A percentile compares a stretch with the other conserved stretches of the same genome.
phyloP scores from a whole-genome alignment of 2,113 vertebrate species.

The Phaethon lepturus region DNA sequence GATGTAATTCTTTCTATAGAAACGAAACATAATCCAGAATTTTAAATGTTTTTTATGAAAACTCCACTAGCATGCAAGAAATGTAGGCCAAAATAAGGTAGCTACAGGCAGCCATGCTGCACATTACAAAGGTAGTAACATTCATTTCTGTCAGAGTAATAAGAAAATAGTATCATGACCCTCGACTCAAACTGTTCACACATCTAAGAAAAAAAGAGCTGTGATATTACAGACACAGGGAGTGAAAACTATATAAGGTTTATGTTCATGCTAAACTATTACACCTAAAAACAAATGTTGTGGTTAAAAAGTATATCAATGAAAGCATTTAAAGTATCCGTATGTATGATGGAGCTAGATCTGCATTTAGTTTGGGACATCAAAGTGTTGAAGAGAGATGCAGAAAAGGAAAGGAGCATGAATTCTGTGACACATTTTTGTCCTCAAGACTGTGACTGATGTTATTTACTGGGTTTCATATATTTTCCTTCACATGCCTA shows the following conservation, averaged over 20 bases:
- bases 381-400: background rate
- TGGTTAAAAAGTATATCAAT: background rate
- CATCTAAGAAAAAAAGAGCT: background rate
- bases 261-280: background rate
- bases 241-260: background rate
- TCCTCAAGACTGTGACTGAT: background rate
- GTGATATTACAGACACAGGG: background rate
- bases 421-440: background rate
- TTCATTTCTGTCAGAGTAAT: background rate
- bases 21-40: background rate
- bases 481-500: background rate
- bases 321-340: background rate
- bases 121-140: background rate
- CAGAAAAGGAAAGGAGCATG: background rate
- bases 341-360: background rate
- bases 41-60: background rate
- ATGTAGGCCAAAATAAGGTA: background rate
- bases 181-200: background rate
- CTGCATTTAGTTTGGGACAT: background rate
- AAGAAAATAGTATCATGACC: background rate
- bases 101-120: background rate
- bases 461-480: background rate
- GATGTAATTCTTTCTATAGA: background rate
- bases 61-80: background rate
- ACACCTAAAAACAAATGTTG: background rate